phyloP scores from a whole-genome alignment of 2,888 invertebrate genomes.

The Caradrina clavipalpis region DNA sequence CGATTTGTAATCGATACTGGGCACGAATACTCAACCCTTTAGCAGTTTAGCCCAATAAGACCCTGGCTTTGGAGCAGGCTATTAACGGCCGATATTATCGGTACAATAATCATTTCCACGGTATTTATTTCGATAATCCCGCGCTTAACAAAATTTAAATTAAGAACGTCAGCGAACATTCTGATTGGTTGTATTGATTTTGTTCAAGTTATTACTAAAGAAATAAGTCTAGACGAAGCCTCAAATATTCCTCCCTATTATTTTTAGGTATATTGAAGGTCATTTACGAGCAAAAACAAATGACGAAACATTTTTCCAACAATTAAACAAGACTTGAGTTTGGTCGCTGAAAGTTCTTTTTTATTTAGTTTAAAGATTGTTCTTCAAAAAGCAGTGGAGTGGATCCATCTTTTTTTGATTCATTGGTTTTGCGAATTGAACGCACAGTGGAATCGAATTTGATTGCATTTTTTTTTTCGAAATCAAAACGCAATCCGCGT shows the following conservation, averaged over 20 bases:
- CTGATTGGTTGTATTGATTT: conserved; percentile 34
- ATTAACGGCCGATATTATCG: conserved; percentile 67
- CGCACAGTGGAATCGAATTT: conserved; percentile 8
- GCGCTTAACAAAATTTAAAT: conserved; percentile 35
- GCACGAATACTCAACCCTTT: conserved; percentile 71
- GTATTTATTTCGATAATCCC: conserved; percentile 56
- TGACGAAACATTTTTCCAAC: conserved; percentile 28
- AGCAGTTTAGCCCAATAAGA: conserved; percentile 62
- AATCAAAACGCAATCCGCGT: conserved; percentile 6
- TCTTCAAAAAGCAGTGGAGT: conserved; percentile 17
- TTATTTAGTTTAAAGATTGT: conserved; percentile 28
- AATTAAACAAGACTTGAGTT: conserved; percentile 31
- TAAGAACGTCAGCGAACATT: conserved; percentile 21
- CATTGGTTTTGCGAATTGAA: conserved; percentile 26
- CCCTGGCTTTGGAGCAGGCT: conserved; percentile 66
- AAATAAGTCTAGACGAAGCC: conserved; percentile 44
- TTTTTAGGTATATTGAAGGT: conserved; percentile 6
- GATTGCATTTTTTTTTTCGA: background rate
- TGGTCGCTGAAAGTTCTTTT: conserved; percentile 18
- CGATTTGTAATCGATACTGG: conserved; percentile 75
- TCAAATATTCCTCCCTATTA: background rate
- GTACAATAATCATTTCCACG: conserved; percentile 65
- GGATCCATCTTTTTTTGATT: conserved; percentile 5
- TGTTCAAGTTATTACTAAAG: conserved; percentile 2
- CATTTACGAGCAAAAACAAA: conserved; percentile 24